These are phyloP conservation scores for Aspidiotus rigidus DNA, from an alignment of 2,888 invertebrate species.

Conservation along the genomic window DNA sequence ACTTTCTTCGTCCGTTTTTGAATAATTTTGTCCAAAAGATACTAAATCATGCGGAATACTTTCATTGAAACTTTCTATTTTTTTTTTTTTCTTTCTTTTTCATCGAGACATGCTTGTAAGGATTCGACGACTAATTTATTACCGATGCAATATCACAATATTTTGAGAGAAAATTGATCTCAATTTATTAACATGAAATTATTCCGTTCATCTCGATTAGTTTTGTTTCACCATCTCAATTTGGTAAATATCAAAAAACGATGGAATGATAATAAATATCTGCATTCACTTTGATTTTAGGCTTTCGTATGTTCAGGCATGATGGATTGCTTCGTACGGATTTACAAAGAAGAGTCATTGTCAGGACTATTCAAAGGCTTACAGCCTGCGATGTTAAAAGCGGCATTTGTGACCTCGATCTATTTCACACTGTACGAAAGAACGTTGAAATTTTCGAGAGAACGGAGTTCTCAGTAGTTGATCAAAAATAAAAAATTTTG, in stretches of 20 bases:
- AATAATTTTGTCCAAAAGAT: too few species aligned
- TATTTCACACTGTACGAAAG: conserved; percentile 87
- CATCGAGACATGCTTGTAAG: too few species aligned
- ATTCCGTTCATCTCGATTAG: too few species aligned
- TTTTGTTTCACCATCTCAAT: background rate
- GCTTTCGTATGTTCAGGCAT: conserved; percentile 61
- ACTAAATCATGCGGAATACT: too few species aligned
- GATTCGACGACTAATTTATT: too few species aligned
- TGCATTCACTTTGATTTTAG: conserved; percentile 39
- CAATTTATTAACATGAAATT: background rate
- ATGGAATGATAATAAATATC: conserved; percentile 3
- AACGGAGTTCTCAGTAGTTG: background rate
- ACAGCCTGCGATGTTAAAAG: conserved; percentile 78
- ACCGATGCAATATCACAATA: too few species aligned
- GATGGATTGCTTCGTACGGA: conserved; percentile 56
- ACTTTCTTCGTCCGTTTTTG: too few species aligned
- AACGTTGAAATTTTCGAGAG: conserved; percentile 36
- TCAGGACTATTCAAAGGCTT: conserved; percentile 74
- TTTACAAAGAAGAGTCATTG: conserved; percentile 59
- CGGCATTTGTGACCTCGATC: conserved; percentile 69
- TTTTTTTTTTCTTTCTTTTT: too few species aligned
- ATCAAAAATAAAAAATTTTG: too few species aligned
- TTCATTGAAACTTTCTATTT: too few species aligned
- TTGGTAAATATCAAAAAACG: too few species aligned
- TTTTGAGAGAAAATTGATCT: background rate